phyloP scores from a whole-genome alignment of 2,888 invertebrate species.

The Tachystola acroxantha region DNA sequence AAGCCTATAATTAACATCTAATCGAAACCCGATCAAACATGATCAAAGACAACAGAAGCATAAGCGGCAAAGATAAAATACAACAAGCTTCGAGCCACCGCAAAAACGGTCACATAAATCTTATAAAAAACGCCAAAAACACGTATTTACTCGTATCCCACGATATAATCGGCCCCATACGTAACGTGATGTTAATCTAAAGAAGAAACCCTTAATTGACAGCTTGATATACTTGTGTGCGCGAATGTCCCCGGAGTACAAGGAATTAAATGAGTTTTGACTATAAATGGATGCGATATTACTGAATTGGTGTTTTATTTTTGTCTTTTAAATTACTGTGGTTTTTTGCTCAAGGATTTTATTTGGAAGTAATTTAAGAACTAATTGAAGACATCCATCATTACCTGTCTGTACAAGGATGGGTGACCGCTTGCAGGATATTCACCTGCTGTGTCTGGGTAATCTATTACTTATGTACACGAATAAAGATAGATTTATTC shows the following conservation, averaged over 20 bases:
- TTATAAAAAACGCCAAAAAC: conserved; percentile 26
- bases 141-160: conserved; percentile 1
- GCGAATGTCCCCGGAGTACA: conserved; percentile 8
- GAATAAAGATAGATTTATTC: no score
- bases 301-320: background rate
- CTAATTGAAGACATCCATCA: no score
- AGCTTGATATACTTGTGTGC: conserved; percentile 44
- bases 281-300: background rate
- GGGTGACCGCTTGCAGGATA: no score
- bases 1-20: no score
- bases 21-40: no score
- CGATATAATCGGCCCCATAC: conserved; percentile 32
- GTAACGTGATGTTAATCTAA: conserved; percentile 49
- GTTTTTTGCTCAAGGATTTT: no score
- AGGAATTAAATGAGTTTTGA: background rate
- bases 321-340: background rate
- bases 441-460: no score
- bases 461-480: no score
- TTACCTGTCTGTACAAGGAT: no score
- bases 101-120: conserved; percentile 32
- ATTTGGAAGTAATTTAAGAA: no score
- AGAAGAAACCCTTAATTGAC: conserved; percentile 48
- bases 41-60: no score
- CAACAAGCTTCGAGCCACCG: conserved; percentile 21
- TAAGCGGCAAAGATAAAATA: background rate